Evolutionary conservation across 1,140 invertebrate species (phyloP), one percentile per base, ranked within the genome.

Genomic region (Sminthurinus signatus): DNA sequence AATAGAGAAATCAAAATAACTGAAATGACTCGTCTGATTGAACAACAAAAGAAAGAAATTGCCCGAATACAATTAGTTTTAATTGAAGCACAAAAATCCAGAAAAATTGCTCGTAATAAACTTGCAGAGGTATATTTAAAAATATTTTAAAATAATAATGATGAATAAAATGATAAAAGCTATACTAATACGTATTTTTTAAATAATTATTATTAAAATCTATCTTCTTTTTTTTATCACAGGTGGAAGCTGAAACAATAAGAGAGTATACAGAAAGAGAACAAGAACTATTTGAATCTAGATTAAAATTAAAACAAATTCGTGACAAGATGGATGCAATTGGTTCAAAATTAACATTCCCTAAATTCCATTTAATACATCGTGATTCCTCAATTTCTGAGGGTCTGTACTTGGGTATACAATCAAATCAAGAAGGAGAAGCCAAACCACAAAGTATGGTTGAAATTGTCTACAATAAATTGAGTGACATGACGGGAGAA

Each of bases 331-430:
- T 69, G 67, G 70, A 72, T 12, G 27, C 46, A 54, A 72, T 72
- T 29, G 70, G 70, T 19, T 17, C 54, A 21, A 69, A 64, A 36
- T 50, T 72, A 21, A 57, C 51, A 19, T 72, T 54, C 31, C 70
- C 70, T 21, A 72, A 72, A 57, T 69, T 69, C 52, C 67, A 69
- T 23, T 64, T 72, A 60, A 67, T 67, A 10, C 70, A 72, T 31
- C 31, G 70, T 14, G 70, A 72, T 42, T 72, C 70, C 0, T 67
- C 67, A 1, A 56, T 72, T 1, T 43, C 67, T 0, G 70, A 69
- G 19, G 70, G 70, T 0, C 32, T 72, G 2, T 58, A 51, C 19
- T 2, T 27, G 0, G 42, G 42, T n/a, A 31, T 39, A 19, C 28
- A 48, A 62, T 31, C 21, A 5, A 25, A 23, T 23, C 42, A 10